Percentiles rank a stretch among this genome's conserved stretches.
Conservation (phyloP, 2,113 vertebrate genomes). For the Cathartes aura region DNA sequence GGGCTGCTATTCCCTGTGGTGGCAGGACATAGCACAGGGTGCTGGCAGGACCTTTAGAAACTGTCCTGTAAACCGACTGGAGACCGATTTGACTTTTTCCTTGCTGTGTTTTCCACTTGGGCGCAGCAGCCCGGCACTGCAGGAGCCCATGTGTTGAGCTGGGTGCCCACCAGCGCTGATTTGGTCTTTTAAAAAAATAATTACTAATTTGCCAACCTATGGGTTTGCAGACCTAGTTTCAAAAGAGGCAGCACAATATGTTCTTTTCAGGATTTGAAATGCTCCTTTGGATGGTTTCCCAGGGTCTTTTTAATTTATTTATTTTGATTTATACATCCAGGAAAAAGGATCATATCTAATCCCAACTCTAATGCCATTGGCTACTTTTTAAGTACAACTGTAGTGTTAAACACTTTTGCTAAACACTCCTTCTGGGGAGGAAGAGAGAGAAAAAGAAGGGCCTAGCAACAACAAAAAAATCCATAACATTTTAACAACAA, state of each 20-base stretch:
- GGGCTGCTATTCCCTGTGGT: not conserved
- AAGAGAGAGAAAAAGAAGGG: not conserved
- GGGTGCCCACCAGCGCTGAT: not conserved
- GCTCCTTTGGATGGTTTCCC: not conserved
- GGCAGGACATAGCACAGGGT: not conserved
- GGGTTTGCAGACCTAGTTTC: not conserved
- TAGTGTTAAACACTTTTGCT: not conserved
- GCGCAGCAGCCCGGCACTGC: not conserved
- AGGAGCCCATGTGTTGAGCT: not conserved
- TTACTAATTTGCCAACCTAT: not conserved
- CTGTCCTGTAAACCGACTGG: accelerated
- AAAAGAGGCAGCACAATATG: not conserved
- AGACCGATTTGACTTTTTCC: not conserved
- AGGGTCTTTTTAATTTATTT: not conserved
- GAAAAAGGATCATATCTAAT: not conserved
- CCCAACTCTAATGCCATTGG: not conserved
- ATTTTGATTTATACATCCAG: not conserved
- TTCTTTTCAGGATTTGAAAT: not conserved
- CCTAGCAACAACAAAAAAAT: not conserved
- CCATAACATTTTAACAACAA: not conserved
- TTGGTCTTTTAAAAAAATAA: not conserved
- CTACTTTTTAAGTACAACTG: not conserved
- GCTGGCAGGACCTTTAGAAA: not conserved
- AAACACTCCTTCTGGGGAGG: not conserved
- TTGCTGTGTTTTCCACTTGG: not conserved